These are phyloP conservation scores for Drosophila virilis DNA, from an alignment of 1,140 invertebrate genomes.

Conservation along the genomic window DNA sequence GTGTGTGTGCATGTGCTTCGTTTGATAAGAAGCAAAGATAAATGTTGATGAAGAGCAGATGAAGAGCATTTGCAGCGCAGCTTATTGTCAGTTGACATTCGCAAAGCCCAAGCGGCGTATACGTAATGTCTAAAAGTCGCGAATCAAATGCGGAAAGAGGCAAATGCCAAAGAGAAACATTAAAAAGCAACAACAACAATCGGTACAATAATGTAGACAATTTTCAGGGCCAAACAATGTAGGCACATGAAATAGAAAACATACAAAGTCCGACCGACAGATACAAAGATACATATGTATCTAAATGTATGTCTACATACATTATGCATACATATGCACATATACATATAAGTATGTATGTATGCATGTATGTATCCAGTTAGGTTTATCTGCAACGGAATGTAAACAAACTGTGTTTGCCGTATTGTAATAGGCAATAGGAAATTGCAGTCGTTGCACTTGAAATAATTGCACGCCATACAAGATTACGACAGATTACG, in stretches of 20 bases:
- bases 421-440: conserved; percentile 31
- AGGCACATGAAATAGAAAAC: conserved; percentile 68
- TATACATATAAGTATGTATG: conserved; percentile 1
- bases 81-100: conserved; percentile 11
- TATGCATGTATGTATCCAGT: background rate
- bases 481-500: conserved; percentile 51
- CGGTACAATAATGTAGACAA: background rate
- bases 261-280: conserved; percentile 45
- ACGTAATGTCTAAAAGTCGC: conserved; percentile 51
- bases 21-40: conserved; percentile 1
- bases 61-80: conserved; percentile 19
- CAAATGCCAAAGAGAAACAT: conserved; percentile 52
- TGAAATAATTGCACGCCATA: conserved; percentile 48
- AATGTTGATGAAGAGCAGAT: conserved; percentile 8
- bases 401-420: conserved; percentile 38
- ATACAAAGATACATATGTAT: conserved; percentile 15
- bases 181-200: conserved; percentile 19
- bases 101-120: conserved; percentile 37
- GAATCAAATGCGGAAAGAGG: conserved; percentile 64
- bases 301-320: background rate
- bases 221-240: conserved; percentile 53
- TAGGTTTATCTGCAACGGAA: conserved; percentile 30
- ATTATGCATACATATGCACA: conserved; percentile 6
- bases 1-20: conserved; percentile 1
- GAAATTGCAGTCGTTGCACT: conserved; percentile 53